Evolutionary conservation across 2,888 invertebrate genomes (phyloP), one percentile per base, ranked within the genome.

Genomic region (Germaria angustata): DNA sequence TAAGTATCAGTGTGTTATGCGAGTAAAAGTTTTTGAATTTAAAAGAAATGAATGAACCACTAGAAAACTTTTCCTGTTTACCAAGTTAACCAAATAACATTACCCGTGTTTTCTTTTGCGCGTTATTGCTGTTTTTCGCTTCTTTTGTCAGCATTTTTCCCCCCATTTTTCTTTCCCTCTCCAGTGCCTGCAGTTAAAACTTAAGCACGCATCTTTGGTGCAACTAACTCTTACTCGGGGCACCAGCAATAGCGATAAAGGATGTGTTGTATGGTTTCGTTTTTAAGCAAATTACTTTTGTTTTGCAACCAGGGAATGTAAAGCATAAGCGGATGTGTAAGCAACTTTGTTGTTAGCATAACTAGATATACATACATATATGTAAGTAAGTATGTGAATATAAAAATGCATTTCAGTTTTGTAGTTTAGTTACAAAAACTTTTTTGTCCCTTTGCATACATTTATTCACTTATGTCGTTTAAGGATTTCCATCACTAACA

Each of bases 21-120:
- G 36, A 73, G 72, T 66, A 79, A 59, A 79, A 79, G 72, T 79
- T 72, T 79, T 79, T 57, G 57, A 65, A 75, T 82, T 79, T 76
- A 57, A 66, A 82, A 73, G 79, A 76, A 82, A 79, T 79, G 66
- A 79, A 79, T 76, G 82, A 79, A 82, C 79, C 82, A 71, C 79
- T 79, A 79, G 65, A 82, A 82, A 82, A 82, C 75, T 79, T 82
- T 82, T 82, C 79, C 82, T 82, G 78, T 82, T 82, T 82, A 79
- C 81, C 69, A 75, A 79, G 73, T 82, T 82, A 82, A 79, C 81
- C 81, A 79, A 79, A 79, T 79, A 79, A 53, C 72, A 79, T 79
- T 79, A 79, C 59, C 59, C 51, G 79, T 73, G 44, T 79, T 66
- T 65, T 79, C 72, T 66, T 79, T 79, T 72, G 36, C 65, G 69